These are phyloP conservation scores for Hipposideros larvatus DNA, from an alignment of 2,797 vertebrate species.

Conservation along the genomic window DNA sequence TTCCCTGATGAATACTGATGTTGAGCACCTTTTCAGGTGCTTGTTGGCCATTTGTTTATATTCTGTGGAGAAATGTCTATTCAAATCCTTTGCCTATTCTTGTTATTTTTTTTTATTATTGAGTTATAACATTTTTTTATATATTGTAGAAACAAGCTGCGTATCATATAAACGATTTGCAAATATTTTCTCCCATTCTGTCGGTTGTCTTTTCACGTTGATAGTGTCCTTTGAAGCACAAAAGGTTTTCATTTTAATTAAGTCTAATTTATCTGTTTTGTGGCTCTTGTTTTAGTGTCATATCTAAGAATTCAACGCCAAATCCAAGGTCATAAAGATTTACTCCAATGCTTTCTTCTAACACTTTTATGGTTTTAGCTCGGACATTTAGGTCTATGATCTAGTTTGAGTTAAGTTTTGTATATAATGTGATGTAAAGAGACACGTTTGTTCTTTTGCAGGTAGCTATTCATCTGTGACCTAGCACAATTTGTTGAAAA, in stretches of 20 bases:
- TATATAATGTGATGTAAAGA: not conserved
- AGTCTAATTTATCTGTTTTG: not conserved
- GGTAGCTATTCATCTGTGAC: not conserved
- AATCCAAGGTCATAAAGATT: slow-evolving; percentile 3
- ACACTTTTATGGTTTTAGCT: slow-evolving; percentile 24
- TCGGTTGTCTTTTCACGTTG: not conserved
- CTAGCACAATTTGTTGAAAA: not conserved
- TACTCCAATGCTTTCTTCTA: not conserved
- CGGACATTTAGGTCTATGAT: not conserved
- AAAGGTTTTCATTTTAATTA: not conserved
- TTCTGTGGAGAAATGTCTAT: not conserved
- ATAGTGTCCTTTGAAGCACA: not conserved
- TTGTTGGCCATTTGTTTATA: not conserved
- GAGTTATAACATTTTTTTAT: not conserved
- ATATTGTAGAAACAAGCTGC: not conserved
- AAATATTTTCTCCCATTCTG: not conserved
- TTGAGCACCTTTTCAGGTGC: not conserved
- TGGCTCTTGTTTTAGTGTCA: not conserved
- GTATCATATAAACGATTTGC: not conserved
- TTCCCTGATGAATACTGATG: not conserved
- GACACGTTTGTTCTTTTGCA: not conserved
- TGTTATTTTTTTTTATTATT: not conserved
- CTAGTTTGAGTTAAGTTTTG: not conserved
- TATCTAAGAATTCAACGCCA: not conserved
- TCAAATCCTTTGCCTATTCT: not conserved